phyloP scores from a whole-genome alignment of 1,140 invertebrate genomes.

The Druon quercuslanigerum region DNA sequence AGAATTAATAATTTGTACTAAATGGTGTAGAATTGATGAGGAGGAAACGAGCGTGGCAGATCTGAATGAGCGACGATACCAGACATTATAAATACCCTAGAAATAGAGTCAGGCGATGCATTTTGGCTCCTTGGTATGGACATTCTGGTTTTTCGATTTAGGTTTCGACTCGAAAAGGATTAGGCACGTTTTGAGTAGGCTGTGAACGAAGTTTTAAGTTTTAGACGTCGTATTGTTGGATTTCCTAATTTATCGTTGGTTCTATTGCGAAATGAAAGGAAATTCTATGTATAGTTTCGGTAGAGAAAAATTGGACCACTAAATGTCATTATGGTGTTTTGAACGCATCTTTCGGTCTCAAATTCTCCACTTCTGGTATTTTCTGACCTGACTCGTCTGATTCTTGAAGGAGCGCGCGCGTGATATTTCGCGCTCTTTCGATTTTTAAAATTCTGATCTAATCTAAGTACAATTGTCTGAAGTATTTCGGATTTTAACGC shows the following conservation, averaged over 20 bases:
- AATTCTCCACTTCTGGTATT: background rate
- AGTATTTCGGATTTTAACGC: background rate
- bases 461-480: slow-evolving; percentile 19
- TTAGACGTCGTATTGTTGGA: slow-evolving; percentile 37
- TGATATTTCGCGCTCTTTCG: background rate
- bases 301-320: slow-evolving; percentile 56
- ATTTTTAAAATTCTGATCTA: background rate
- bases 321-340: slow-evolving; percentile 59
- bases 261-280: background rate
- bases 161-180: slow-evolving; percentile 30
- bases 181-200: slow-evolving; percentile 59
- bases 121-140: slow-evolving; percentile 41
- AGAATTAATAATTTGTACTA: slow-evolving; percentile 69
- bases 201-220: slow-evolving; percentile 66
- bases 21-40: slow-evolving; percentile 47
- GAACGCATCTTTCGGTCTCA: slow-evolving; percentile 4
- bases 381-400: slow-evolving; percentile 11
- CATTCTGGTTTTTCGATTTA: slow-evolving; percentile 34
- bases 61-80: slow-evolving; percentile 32
- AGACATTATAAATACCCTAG: slow-evolving; percentile 51
- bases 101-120: slow-evolving; percentile 46
- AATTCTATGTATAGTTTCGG: slow-evolving; percentile 5
- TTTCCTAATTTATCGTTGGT: slow-evolving; percentile 13
- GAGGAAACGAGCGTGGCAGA: slow-evolving; percentile 31
- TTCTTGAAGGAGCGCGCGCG: background rate